These are phyloP conservation scores for Drosophila fungiperda DNA, from an alignment of 2,888 invertebrate genomes.

Conservation along the genomic window DNA sequence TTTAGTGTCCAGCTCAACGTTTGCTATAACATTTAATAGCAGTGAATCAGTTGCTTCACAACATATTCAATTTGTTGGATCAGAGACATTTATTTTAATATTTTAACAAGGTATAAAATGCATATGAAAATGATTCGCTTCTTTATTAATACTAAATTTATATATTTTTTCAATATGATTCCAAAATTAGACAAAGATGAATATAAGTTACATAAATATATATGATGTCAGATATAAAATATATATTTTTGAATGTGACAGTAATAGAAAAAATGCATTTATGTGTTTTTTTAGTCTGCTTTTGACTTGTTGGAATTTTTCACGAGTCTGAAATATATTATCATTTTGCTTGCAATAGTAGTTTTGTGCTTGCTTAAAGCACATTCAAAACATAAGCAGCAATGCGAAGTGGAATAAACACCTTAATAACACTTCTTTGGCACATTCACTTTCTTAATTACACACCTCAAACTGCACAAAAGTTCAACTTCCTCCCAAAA, in stretches of 20 bases:
- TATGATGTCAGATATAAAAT: background rate
- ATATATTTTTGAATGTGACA: background rate
- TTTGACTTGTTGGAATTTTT: background rate
- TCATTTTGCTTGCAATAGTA: background rate
- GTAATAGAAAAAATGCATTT: background rate
- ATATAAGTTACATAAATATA: no score
- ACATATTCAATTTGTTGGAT: background rate
- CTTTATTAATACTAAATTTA: no score
- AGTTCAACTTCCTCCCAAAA: background rate
- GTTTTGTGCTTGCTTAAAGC: background rate
- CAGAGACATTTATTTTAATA: no score
- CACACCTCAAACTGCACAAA: background rate
- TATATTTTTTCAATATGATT: no score
- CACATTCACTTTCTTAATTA: background rate
- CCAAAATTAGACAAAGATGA: no score
- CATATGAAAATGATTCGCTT: no score
- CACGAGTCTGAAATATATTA: background rate
- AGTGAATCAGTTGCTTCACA: background rate
- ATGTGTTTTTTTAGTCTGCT: background rate
- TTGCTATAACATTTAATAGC: background rate
- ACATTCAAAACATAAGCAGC: background rate
- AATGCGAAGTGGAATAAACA: background rate
- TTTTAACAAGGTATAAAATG: no score
- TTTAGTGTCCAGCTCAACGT: background rate
- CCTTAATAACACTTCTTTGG: background rate